Base-by-base conservation (phyloP, 2,113 vertebrate genomes). In the Heterotis niloticus region DNA sequence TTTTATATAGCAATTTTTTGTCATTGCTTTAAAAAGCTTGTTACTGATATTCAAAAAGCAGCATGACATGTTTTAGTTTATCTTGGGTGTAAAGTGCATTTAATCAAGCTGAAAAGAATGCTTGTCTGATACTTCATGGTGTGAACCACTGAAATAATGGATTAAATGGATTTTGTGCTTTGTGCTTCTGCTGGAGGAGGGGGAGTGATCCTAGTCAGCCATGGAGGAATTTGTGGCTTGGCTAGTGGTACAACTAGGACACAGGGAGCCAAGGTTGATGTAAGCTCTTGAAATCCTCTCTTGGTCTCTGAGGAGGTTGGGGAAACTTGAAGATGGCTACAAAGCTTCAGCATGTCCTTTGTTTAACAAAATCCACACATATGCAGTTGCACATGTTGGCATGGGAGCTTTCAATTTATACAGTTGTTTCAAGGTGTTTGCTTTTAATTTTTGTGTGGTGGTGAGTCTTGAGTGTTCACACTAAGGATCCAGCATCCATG, bases 251-350 rank as follows among this genome's bases (percentile, higher is more conserved):
- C 4, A 75, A 67, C 23, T 76, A 59, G 34, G 76, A 13, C 78
- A 71, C 54, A 60, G 51, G 69, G 66, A 68, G 64, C 52, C 26
- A 34, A 20, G 69, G 65, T 64, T 79, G 66, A 71, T 76, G 24
- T 64, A 68, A 70, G 23, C 11, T 26, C 51, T 14, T 76, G 57
- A 79, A 80, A 73, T 62, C 17, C 54, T 20, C 23, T 9, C 16
- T 13, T 67, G 60, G 4, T 52, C 5, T 1, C 14, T 51, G 17
- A 10, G 28, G 18, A 9, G 28, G 20, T 51, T 11, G n/a, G 23
- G n/a, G 23, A 16, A 17, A 1, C 1, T 59, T 3, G 59, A 10
- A 3, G 20, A 62, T 14, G 34, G 34, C 3, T 44, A 44, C 34
- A 44, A 44, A 44, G 7, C 7, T 51, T 54, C 20, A 23, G 11